Evolutionary conservation across 2,888 invertebrate species (phyloP), one percentile per base, ranked within the genome.

Genomic region (Macrophya annulata): DNA sequence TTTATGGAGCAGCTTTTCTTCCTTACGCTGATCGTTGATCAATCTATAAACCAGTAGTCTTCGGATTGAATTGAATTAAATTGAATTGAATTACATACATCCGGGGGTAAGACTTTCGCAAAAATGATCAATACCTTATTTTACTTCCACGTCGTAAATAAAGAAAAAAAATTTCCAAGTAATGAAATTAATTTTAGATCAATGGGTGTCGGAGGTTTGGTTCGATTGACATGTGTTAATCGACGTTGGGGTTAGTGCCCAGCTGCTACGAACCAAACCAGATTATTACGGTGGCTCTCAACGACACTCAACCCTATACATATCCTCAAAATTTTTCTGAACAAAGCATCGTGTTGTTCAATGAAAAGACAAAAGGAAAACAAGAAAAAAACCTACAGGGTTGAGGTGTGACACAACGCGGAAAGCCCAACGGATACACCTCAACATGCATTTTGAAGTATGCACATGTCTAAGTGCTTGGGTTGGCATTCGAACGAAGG

Each of bases 401-500:
- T 48, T 1, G 10, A 12, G 62, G 62, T 62, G 25, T 8, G 25
- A 8, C 4, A 12, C 25, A 25, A 55, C n/a, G 40, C 31, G 71
- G 9, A 71, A 71, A 40, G 71, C 71, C n/a, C 37, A 71, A 71
- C 37, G 40, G 15, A 62, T 25, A 62, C 62, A n/a, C n/a, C 17
- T 40, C 37, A 40, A 71, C 31, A 2, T 40, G 31, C 40, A 8
- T 71, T 40, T 71, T 40, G 9, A 62, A 10, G 25, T 62, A 25
- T n/a, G n/a, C n/a, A n/a, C 21, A 6, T 59, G 12, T 59, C 4
- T 59, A 17, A 59, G 21, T 59, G 59, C 21, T 59, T 21, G 5
- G 21, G 21, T 59, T n/a, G 21, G 48, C 15, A 48, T 8, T 59
- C 59, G 21, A 59, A 59, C n/a, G 3, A 59, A 21, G 8, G 21